Evolutionary conservation across 2,888 invertebrate genomes (phyloP), one percentile per base, ranked within the genome.

Genomic region (Arrhopalites spinosus): DNA sequence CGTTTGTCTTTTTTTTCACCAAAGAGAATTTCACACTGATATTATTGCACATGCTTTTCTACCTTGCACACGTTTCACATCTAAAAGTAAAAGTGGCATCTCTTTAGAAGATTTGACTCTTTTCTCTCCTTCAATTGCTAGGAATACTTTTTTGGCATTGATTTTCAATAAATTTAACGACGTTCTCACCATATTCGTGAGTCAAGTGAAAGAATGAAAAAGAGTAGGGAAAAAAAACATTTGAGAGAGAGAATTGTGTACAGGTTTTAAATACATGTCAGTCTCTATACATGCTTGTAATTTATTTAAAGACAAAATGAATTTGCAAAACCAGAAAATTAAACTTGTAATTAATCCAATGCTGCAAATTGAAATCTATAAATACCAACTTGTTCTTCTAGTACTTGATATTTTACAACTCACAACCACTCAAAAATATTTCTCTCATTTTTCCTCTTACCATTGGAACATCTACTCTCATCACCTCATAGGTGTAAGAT

Each of bases 131-230:
- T 7, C 5, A 23, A 45, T 25, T 29, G 70, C 70, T 20, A 27
- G 36, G 53, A 70, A 70, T n/a, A 70, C n/a, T 56, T 70, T 70
- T 70, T 70, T 70, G 70, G 70, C 70, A 70, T 70, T 70, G 70
- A 70, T 70, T 70, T 70, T 70, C 70, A 53, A 70, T 70, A 70
- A 53, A 70, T 56, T 64, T 64, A 53, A 47, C 30, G n/a, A 27
- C 70, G n/a, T 53, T n/a, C 5, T 20, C 53, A 53, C n/a, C 53
- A 53, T 23, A 53, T 53, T 20, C 53, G 8, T n/a, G n/a, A 53
- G 17, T 11, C 20, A 8, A n/a, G 2, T 8, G 23, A 8, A n/a
- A 53, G 53, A 3, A n/a, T n/a, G 53, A 53, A 53, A 53, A 7
- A 36, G 36, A 36, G n/a, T n/a, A n/a, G n/a, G n/a, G 23, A 3